These are phyloP conservation scores for Poeciliopsis presidionis DNA, from an alignment of 2,797 vertebrate genomes.

Conservation along the genomic window DNA sequence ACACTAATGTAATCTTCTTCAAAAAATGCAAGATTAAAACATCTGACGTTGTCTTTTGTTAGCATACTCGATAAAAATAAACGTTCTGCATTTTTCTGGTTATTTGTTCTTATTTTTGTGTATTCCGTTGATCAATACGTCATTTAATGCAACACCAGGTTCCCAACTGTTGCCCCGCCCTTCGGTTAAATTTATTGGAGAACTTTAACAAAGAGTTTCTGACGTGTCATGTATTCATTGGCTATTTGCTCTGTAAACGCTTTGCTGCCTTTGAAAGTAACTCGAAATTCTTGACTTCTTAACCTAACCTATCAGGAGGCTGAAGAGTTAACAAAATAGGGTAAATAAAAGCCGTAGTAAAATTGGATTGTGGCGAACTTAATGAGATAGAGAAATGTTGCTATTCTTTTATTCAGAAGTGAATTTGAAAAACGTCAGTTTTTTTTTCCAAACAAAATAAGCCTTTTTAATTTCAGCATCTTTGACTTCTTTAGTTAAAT, in stretches of 20 bases:
- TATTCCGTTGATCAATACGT: not conserved
- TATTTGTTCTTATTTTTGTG: not conserved
- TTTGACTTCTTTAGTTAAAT: not conserved
- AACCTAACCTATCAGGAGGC: not conserved
- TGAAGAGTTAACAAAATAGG: not conserved
- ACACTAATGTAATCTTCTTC: not conserved
- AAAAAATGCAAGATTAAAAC: not conserved
- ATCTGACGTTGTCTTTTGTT: not conserved
- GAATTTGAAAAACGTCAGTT: not conserved
- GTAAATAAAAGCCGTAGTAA: not conserved
- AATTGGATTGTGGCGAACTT: not conserved
- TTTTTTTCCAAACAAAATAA: not conserved
- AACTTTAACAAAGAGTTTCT: not conserved
- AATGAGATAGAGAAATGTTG: not conserved
- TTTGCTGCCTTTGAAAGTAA: not conserved
- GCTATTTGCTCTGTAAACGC: constrained; percentile 2
- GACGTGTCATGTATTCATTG: constrained; percentile 48
- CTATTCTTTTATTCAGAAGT: not conserved
- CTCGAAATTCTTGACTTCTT: not conserved
- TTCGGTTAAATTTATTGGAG: constrained; percentile 44
- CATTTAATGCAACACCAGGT: not conserved
- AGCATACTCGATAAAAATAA: not conserved
- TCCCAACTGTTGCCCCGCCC: constrained; percentile 49
- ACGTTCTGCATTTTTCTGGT: not conserved
- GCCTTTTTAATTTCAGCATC: not conserved